Base-by-base conservation (phyloP, 1,140 invertebrate species). In the Antheraea mylitta region DNA sequence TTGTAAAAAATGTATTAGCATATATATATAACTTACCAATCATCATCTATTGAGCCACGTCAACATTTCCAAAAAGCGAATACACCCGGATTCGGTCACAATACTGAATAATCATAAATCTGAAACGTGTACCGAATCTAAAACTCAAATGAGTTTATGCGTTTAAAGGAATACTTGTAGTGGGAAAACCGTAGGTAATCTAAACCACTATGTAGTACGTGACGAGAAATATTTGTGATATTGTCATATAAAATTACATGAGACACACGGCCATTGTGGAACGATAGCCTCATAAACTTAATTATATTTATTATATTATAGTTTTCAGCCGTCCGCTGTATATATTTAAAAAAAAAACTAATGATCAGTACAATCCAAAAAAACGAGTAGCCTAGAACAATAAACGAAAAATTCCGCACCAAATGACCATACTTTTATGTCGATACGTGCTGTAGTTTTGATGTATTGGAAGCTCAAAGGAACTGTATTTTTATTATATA, bases 181-280 rank as follows among this genome's bases (percentile, higher is more conserved):
- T 81, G 87, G 85, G 79, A 89, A 89, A 81, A 71, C 86, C 85
- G 78, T 79, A 79, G 75, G 82, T 80, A 86, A 86, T 81, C 76
- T 79, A 80, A 89, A 86, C 85, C 86, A 85, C 83, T 79, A 78
- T 59, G 6, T n/a, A 19, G 72, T 82, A 89, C 87, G 87, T 89
- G 87, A 87, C 75, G 76, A 68, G 87, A 85, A 89, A 87, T 59
- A 74, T 72, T 79, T 78, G 71, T 77, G 64, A 70, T 70, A 71
- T 62, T 61, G 69, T 76, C 38, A 30, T 58, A 45, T 67, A 58
- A 19, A 36, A 64, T 11, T 18, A 8, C 10, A 37, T 7, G n/a
- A 38, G n/a, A 38, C 36, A 64, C 37, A 64, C 36, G 18, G 38
- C 16, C 45, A 16, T 7, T 18, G 37, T 64, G 36, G 11, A 45